Base-by-base conservation (phyloP, 92 coral and sea anemone species). In the Epizoanthus stellaris region DNA sequence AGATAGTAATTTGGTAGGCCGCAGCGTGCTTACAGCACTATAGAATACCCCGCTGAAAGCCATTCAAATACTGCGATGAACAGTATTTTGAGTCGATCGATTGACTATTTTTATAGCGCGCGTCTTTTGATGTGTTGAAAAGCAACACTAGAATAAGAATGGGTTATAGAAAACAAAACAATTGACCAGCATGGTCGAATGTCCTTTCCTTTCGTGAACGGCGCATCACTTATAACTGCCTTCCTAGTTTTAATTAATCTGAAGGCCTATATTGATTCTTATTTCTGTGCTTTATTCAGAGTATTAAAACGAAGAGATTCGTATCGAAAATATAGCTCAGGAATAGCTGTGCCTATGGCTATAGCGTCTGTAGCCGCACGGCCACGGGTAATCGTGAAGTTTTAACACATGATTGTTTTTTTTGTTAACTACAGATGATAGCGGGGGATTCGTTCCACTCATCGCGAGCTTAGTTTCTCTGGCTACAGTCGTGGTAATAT, bases 391-490 rank as follows among this genome's bases (percentile, higher is more conserved):
- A 74, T 74, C 70, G 13, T 40, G 61, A 85, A 52, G 9, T 15
- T 61, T 59, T 58, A 39, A 68, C 53, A 36, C 59, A 53, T 38
- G 40, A 15, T 36, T 62, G 17, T 30, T 5, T 77, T 34, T 62
- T 84, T 72, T 39, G 60, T 65, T 58, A 23, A 59, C 47, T 45
- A 53, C 23, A 47, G 80, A 76, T 23, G 88, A 84, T 82, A 87
- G 60, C 57, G 88, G 81, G 70, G 71, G 64, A 49, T 16, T 91
- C 10, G 82, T 89, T 39, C 89, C 93, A 61, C 77, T 88, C 16
- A 47, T 97, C 3, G 99, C 97, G n/a, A 94, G 99, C 74, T 25
- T 94, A 16, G 94, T 97, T 0, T 97, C 97, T 0, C 86, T 97
- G 21, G 91, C 89, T 9, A 94, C 91, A 38, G 75, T 94, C 65